Evolutionary conservation across 2,888 invertebrate genomes (phyloP).

Genomic region (Geotrupes spiniger): DNA sequence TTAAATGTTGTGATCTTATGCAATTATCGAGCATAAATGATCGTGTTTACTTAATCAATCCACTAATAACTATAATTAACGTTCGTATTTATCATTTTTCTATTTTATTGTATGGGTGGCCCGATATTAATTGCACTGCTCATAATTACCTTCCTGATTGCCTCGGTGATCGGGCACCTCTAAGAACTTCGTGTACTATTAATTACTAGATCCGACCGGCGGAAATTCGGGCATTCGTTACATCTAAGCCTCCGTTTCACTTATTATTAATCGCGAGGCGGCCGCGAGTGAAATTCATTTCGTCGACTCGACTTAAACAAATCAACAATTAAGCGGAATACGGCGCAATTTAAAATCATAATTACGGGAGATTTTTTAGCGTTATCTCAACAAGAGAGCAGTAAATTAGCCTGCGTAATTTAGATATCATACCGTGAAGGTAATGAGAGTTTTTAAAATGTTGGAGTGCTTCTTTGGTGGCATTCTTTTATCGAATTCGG

Average conservation of each 20-base stretch:
- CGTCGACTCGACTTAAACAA: not conserved
- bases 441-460: not conserved
- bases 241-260: too few species aligned
- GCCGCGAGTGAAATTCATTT: not conserved
- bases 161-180: not conserved
- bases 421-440: slow-evolving; percentile 15
- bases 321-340: slow-evolving; percentile 5
- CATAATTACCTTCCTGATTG: slow-evolving; percentile 23
- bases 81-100: slow-evolving; percentile 13
- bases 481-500: not conserved
- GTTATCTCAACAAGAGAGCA: slow-evolving; percentile 1
- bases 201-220: not conserved
- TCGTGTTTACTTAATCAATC: slow-evolving; percentile 8
- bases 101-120: slow-evolving; percentile 23
- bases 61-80: slow-evolving; percentile 13
- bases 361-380: not conserved
- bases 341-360: not conserved
- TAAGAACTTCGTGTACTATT: slow-evolving; percentile 6
- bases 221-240: slow-evolving; percentile 2
- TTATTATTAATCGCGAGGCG: not conserved
- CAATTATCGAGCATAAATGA: not conserved
- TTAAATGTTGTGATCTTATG: too few species aligned
- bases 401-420: slow-evolving; percentile 16
- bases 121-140: slow-evolving; percentile 27
- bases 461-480: not conserved